Base-by-base conservation (phyloP, 2,888 invertebrate species). In the Hirudinaria manillensis region DNA sequence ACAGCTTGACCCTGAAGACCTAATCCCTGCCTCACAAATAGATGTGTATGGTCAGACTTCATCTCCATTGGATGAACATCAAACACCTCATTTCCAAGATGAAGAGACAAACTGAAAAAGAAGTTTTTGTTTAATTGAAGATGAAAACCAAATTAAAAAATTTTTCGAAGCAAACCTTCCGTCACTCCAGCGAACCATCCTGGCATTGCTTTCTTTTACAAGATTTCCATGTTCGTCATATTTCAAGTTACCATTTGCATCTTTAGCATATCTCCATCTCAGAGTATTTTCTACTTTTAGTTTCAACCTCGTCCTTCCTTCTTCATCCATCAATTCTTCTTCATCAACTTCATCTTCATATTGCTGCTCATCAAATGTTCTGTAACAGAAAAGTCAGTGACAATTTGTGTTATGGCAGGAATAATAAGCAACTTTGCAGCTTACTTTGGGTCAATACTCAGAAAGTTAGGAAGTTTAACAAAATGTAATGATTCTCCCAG, bases 271-370 rank as follows among this genome's bases (percentile, higher is more conserved):
- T 55, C 93, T 89, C 98, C 98, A 99, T 16, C 98, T 89, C 73
- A 99, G 16, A 4, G 36, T 34, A 34, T 68, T 68, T 68, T 68
- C 61, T 65, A 86, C 87, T 82, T 87, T 87, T 36, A 88, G 81
- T 80, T 88, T 88, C 67, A 87, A 80, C 74, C 92, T 89, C 7
- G 93, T 93, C 77, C 97, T 88, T 82, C 98, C 99, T 87, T 99
- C 99, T 83, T 99, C 98, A 83, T 99, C 98, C 80, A 96, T 87
- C 0, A 94, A 93, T 85, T 97, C 97, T 84, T 98, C 97, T 81
- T 99, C 98, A 83, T 99, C 98, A 79, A 97, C 93, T 87, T 99
- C 99, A 86, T 98, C 97, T 84, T 99, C 98, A 84, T 98, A 99
- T 0, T 93, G 93, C 77, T 90, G 91, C 0, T 91, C 90, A 83